Percentiles rank a stretch among this genome's conserved stretches.
phyloP scores from a whole-genome alignment of 2,888 invertebrate species.

The Gryllus longicercus region DNA sequence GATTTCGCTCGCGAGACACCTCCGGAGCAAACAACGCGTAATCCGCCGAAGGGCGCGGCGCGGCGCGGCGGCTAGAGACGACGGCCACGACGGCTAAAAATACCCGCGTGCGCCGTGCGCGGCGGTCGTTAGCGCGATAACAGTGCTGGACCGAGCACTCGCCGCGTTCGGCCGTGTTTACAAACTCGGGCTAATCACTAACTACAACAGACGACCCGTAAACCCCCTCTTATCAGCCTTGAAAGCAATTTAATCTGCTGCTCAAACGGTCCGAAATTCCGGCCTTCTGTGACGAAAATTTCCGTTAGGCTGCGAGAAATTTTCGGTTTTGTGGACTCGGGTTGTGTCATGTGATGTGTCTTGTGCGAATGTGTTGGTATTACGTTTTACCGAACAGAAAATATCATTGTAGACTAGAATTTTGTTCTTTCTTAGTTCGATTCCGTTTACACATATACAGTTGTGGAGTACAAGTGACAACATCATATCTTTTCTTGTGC shows the following conservation, averaged over 20 bases:
- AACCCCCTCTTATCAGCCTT: neutral
- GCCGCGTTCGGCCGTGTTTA: neutral
- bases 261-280: neutral
- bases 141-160: neutral
- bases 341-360: too few relatives aligned
- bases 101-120: too few relatives aligned
- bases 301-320: neutral
- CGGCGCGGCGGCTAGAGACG: too few relatives aligned
- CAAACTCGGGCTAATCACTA: neutral
- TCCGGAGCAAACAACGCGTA: too few relatives aligned
- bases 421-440: too few relatives aligned
- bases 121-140: neutral
- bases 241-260: neutral
- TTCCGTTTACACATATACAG: too few relatives aligned
- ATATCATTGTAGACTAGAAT: too few relatives aligned
- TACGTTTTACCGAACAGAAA: neutral
- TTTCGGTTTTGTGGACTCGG: neutral
- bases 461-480: too few relatives aligned
- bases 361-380: neutral
- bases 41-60: too few relatives aligned
- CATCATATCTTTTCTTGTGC: too few relatives aligned
- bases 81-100: too few relatives aligned
- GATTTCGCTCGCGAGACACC: too few relatives aligned
- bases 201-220: slow-evolving; percentile 4
- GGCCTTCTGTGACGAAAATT: neutral